Evolutionary conservation across 2,888 invertebrate species (phyloP).

Genomic region (Dryadula phaetusa): DNA sequence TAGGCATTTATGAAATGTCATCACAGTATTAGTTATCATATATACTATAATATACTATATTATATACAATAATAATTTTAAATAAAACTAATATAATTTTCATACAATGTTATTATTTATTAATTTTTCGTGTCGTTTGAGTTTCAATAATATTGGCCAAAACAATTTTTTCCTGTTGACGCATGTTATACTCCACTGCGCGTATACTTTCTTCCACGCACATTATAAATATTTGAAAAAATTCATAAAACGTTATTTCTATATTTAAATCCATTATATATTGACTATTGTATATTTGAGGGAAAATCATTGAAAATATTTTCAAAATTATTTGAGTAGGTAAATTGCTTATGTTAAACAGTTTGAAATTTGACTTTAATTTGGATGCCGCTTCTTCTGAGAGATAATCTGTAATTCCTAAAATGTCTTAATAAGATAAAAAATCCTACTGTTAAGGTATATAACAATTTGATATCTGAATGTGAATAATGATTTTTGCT

Average conservation of each 20-base stretch:
- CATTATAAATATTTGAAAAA: conserved; percentile 82
- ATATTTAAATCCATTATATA: conserved; percentile 78
- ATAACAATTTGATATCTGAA: too few species aligned
- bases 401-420: conserved; percentile 54
- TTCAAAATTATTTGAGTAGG: conserved; percentile 63
- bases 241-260: conserved; percentile 84
- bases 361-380: conserved; percentile 50
- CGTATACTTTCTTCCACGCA: conserved; percentile 71
- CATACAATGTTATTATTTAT: conserved; percentile 31
- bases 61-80: too few species aligned
- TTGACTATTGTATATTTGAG: conserved; percentile 63
- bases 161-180: conserved; percentile 24
- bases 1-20: too few species aligned
- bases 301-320: conserved; percentile 75
- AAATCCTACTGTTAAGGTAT: not conserved
- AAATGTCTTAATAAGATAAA: conserved; percentile 14
- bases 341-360: conserved; percentile 70
- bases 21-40: too few species aligned
- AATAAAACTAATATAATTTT: too few species aligned
- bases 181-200: conserved; percentile 51
- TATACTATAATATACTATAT: too few species aligned
- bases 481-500: too few species aligned
- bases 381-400: conserved; percentile 41
- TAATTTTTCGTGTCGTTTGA: conserved; percentile 21
- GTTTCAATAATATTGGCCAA: conserved; percentile 6